A percentile compares a stretch with the other conserved stretches of the same genome.
phyloP scores from a whole-genome alignment of 2,113 vertebrate species.

The cat (Felis catus) region DNA sequence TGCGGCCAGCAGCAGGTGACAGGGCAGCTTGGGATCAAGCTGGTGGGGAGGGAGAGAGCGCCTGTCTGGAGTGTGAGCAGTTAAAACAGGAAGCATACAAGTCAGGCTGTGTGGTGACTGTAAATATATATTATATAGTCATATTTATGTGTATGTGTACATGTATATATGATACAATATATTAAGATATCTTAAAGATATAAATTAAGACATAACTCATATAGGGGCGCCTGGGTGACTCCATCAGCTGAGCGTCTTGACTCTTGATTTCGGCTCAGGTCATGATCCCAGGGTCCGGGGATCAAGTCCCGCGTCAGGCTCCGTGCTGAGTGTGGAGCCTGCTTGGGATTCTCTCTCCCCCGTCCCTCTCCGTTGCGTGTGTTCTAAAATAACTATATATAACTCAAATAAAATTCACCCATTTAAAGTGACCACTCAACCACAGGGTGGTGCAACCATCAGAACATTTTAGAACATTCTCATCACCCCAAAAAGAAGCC shows the following conservation, averaged over 20 bases:
- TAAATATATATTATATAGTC: no score
- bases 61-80: not conserved
- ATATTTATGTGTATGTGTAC: no score
- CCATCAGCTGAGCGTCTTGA: no score
- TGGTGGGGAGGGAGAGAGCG: not conserved
- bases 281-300: no score
- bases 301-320: no score
- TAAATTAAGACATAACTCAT: not conserved
- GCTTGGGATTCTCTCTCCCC: no score
- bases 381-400: no score
- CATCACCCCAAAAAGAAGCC: not conserved
- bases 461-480: not conserved
- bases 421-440: not conserved
- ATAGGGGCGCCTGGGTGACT: not conserved
- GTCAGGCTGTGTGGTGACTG: not conserved
- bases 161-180: not conserved
- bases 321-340: no score
- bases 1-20: not conserved
- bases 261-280: no score
- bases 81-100: not conserved
- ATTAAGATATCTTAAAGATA: not conserved
- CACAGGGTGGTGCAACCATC: not conserved
- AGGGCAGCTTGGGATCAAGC: not conserved
- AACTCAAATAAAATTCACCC: not conserved
- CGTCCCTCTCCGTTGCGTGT: no score